Evolutionary conservation across 2,113 vertebrate genomes (phyloP).

Genomic region (Macquaria australasica): DNA sequence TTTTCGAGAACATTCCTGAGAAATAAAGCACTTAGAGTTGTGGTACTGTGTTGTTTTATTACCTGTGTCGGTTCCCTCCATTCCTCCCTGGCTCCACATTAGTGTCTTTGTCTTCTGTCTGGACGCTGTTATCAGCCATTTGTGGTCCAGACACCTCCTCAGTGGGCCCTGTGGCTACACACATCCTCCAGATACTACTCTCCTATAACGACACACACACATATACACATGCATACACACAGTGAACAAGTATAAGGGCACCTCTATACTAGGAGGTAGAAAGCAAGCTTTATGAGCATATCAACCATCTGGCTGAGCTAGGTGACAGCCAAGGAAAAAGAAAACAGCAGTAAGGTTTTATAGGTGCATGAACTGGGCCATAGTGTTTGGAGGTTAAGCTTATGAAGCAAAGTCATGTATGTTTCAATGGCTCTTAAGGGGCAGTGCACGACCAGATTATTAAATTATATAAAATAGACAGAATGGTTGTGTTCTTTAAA

Average conservation of each 20-base stretch:
- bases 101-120: constrained; percentile 68
- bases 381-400: neutral
- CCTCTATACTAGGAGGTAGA: constrained; percentile 38
- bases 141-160: constrained; percentile 76
- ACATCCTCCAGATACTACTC: constrained; percentile 89
- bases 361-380: constrained; percentile 33
- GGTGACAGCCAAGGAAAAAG: constrained; percentile 42
- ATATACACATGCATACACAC: constrained; percentile 14
- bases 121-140: constrained; percentile 74
- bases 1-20: constrained; percentile 10
- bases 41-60: constrained; percentile 18
- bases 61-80: constrained; percentile 81
- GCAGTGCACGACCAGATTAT: neutral
- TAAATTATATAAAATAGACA: neutral
- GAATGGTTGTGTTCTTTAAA: neutral
- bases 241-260: constrained; percentile 12
- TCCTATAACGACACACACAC: constrained; percentile 76
- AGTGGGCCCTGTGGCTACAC: constrained; percentile 76
- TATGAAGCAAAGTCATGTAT: neutral
- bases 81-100: constrained; percentile 58
- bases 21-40: neutral
- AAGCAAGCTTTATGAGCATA: constrained; percentile 44
- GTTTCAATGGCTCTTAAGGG: neutral
- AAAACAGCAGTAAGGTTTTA: constrained; percentile 51
- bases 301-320: constrained; percentile 28